phyloP scores from a whole-genome alignment of 2,888 invertebrate genomes.

The Pandemis cinnamomeana region DNA sequence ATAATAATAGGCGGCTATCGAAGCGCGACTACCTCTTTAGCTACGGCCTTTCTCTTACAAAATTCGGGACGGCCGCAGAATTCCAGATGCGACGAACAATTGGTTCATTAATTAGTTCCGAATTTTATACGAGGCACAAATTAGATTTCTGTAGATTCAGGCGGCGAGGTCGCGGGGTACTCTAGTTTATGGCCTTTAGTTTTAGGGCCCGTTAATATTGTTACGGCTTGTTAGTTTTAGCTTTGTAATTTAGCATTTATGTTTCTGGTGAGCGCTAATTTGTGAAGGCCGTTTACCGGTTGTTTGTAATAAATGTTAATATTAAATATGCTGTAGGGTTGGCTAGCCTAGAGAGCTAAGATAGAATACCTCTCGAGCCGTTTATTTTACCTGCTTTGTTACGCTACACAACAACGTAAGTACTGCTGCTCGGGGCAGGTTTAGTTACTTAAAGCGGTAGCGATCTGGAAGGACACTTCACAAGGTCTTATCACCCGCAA shows the following conservation, averaged over 20 bases:
- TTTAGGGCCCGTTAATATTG: conserved; percentile 8
- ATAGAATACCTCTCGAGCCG: no score
- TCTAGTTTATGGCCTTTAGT: conserved; percentile 25
- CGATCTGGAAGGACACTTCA: no score
- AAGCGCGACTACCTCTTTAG: no score
- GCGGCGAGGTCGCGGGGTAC: conserved; percentile 15
- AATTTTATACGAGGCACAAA: conserved; percentile 37
- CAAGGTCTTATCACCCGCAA: no score
- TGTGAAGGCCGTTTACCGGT: conserved; percentile 4
- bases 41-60: not conserved
- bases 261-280: conserved; percentile 8
- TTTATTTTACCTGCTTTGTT: no score
- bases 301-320: not conserved
- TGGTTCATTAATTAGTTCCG: conserved; percentile 37
- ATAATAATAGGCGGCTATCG: no score
- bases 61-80: conserved; percentile 12
- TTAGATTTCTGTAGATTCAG: conserved; percentile 34
- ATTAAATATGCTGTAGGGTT: not conserved
- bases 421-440: no score
- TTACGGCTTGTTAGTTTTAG: conserved; percentile 15
- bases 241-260: conserved; percentile 11
- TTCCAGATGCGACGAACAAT: conserved; percentile 34
- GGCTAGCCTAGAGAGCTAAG: no score
- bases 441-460: no score
- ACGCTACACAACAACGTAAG: no score